Base-by-base conservation (phyloP, 30 jellyfish, hydroid and myxozoan genomes). In the Hydractinia echinata region DNA sequence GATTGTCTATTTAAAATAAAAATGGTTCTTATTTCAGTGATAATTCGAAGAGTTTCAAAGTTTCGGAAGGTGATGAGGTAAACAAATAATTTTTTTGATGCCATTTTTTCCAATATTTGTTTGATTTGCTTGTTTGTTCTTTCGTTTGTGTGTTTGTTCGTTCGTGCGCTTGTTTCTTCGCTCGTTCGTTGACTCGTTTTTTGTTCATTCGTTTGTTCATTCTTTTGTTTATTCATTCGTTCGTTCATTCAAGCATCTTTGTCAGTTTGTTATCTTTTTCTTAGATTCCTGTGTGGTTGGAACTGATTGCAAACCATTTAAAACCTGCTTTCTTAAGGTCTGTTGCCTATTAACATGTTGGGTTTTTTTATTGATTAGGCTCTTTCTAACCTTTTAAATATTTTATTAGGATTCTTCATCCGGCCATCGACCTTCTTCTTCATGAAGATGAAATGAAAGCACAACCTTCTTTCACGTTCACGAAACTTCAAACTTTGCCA, bases 221-320 rank as follows among this genome's bases (percentile, higher is more conserved):
- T 16, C 2, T 0, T 16, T 72, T 3, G 11, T 8, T 72, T 76
- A 4, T 49, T 15, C 51, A 76, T 51, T 54, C 4, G 51, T 54
- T 49, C 4, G 18, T 7, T 76, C 14, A 78, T 76, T 6, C 16
- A 14, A 15, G 20, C 7, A 52, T 51, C 51, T 14, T 49, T 53
- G 2, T 76, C 4, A 53, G 16, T 76, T 61, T 15, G n/a, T 8
- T 50, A 67, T 44, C 66, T 60, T 52, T 48, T 6, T 81, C 0
- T 66, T 54, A 89, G 97, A 51, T 89, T n/a, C 97, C 97, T 54
- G 20, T 79, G 14, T 90, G 97, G 97, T 67, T 90, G 83, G 85
- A 76, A 39, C 82, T 86, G 39, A 76, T 90, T 53, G 94, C 95
- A 70, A 76, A 85, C 67, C 55, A 88, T 61, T 19, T 90, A 73